A percentile compares a stretch with the other conserved stretches of the same genome.
Conservation (phyloP, 2,797 vertebrate species). For the Xyrichtys novacula region DNA sequence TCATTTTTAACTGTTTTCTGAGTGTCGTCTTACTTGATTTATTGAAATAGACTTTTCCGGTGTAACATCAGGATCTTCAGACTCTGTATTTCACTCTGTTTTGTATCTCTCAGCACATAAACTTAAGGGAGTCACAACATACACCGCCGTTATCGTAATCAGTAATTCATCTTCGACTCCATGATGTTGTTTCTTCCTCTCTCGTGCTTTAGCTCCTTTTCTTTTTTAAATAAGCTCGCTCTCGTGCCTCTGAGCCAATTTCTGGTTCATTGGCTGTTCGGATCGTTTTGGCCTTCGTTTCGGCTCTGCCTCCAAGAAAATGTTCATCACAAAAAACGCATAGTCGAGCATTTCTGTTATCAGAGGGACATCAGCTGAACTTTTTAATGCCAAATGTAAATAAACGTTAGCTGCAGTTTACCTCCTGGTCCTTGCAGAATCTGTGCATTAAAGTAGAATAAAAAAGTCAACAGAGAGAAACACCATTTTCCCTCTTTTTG, state of each 20-base stretch:
- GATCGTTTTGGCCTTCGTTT: background rate
- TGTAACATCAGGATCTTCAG: no score
- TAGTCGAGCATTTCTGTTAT: background rate
- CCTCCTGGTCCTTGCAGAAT: background rate
- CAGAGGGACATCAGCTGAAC: constrained; percentile 11
- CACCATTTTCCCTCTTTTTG: background rate
- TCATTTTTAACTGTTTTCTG: no score
- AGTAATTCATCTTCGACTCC: background rate
- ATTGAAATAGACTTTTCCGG: no score
- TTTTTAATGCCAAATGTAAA: background rate
- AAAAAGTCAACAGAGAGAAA: constrained; percentile 7
- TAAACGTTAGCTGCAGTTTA: background rate
- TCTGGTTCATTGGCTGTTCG: constrained; percentile 3
- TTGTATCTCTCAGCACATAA: no score
- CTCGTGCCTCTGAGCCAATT: background rate
- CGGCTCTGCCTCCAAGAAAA: constrained; percentile 10
- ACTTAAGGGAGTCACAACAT: background rate
- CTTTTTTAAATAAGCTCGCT: background rate
- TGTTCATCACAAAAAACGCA: background rate
- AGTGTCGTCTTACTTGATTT: no score
- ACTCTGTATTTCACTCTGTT: no score
- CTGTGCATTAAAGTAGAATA: background rate
- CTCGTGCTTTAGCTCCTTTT: background rate
- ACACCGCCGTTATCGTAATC: background rate
- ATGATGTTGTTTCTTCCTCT: background rate